These are phyloP conservation scores for Galerucella nymphaeae DNA, from an alignment of 2,888 invertebrate species.

Conservation along the genomic window DNA sequence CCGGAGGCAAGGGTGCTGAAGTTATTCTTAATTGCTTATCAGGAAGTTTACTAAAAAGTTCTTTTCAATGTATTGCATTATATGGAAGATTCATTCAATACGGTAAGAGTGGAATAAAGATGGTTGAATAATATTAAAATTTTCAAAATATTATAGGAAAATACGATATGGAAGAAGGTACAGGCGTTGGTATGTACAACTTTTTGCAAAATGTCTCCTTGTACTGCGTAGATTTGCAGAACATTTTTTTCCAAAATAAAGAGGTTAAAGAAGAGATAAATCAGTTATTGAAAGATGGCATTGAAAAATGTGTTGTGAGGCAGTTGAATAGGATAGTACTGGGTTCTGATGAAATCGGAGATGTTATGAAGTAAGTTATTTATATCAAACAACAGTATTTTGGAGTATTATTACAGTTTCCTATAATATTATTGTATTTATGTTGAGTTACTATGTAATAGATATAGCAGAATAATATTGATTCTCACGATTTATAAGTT, in stretches of 20 bases:
- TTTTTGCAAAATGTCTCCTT: constrained; percentile 84
- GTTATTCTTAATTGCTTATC: constrained; percentile 90
- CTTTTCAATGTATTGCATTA: constrained; percentile 71
- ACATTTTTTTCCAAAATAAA: constrained; percentile 68
- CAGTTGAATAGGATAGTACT: constrained; percentile 77
- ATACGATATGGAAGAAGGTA: constrained; percentile 76
- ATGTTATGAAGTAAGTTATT: constrained; percentile 71
- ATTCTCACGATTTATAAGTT: too few species aligned
- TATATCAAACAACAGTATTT: too few species aligned
- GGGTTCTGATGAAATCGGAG: constrained; percentile 72
- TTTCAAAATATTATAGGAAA: constrained; percentile 62
- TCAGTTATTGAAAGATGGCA: constrained; percentile 71
- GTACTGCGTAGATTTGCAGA: constrained; percentile 81
- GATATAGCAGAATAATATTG: too few species aligned
- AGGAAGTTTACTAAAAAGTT: constrained; percentile 85
- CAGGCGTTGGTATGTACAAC: constrained; percentile 77
- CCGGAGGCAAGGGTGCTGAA: constrained; percentile 90
- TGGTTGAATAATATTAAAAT: background rate
- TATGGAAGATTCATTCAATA: constrained; percentile 84
- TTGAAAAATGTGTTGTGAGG: constrained; percentile 73
- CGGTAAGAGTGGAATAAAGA: constrained; percentile 63
- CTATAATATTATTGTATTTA: too few species aligned
- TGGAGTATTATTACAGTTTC: too few species aligned
- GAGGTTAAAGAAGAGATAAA: constrained; percentile 70
- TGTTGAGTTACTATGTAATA: too few species aligned